Base-by-base conservation (phyloP, 2,113 vertebrate species). In the Pachypanchax playfairii region DNA sequence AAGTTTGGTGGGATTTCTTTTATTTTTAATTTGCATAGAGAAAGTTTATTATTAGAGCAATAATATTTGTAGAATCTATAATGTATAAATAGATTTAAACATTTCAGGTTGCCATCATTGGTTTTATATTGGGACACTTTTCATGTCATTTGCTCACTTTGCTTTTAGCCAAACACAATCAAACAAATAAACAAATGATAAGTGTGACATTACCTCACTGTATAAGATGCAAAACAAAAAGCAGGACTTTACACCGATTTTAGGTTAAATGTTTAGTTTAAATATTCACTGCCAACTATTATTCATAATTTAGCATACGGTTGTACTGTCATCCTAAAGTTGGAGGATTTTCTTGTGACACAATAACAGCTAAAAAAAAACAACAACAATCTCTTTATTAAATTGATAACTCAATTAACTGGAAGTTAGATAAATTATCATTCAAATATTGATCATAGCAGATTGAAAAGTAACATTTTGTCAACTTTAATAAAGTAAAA, bases 11-110 rank as follows among this genome's bases (percentile, higher is more conserved):
- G 36, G 75, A 25, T 56, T 65, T 65, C n/a, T n/a, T n/a, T 6
- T 28, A 41, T 75, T 65, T 58, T 73, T 72, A 55, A 24, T 83
- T 87, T 71, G 55, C 25, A 0, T 85, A 56, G 55, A 33, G 55
- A 38, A 33, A 6, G 3, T 50, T 59, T 71, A 57, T 64, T 54
- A 62, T 78, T 84, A 83, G 72, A 89, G 84, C 87, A 88, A 90
- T 88, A 88, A 83, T 79, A 70, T 64, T 79, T 85, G 65, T 72
- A 78, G 43, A 26, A 63, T 65, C 26, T 59, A 15, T 46, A 10
- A 61, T 70, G 39, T 65, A 67, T 24, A 51, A 33, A 54, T 48
- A 68, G 15, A 60, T 56, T 44, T 70, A 49, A 31, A 11, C 50
- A 36, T 18, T 35, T 35, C n/a, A 21, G 25, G n/a, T 61, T 68